These are phyloP conservation scores for Lampris megalopsis DNA, from an alignment of 2,113 vertebrate species.

Conservation along the genomic window DNA sequence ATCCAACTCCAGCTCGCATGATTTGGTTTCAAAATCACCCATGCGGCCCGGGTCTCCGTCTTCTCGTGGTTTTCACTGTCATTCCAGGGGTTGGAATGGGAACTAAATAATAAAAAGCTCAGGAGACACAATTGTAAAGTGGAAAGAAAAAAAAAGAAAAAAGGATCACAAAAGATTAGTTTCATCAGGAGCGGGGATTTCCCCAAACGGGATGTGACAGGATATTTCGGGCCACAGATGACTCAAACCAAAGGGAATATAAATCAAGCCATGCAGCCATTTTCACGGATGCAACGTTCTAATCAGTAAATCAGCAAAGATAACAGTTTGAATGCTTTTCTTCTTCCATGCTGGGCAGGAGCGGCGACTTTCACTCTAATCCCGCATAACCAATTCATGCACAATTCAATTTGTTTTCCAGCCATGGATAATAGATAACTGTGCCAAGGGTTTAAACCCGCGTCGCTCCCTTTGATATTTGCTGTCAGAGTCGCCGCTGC, in stretches of 20 bases:
- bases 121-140: conserved; percentile 39
- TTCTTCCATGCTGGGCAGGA: too few relatives aligned
- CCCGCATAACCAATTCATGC: too few relatives aligned
- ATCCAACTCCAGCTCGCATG: not conserved
- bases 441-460: conserved; percentile 25
- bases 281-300: conserved; percentile 53
- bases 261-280: conserved; percentile 38
- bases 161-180: conserved; percentile 49
- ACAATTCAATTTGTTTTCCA: too few relatives aligned
- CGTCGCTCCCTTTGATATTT: conserved; percentile 33
- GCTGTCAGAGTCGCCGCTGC: conserved; percentile 41
- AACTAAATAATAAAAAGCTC: conserved; percentile 25
- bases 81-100: conserved; percentile 41
- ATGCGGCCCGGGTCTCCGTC: conserved; percentile 25
- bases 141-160: conserved; percentile 33
- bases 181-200: conserved; percentile 27
- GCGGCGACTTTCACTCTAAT: too few relatives aligned
- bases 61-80: conserved; percentile 7
- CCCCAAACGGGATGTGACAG: conserved; percentile 47
- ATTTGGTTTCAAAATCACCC: not conserved
- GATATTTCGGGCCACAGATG: conserved; percentile 16
- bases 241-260: conserved; percentile 22
- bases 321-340: conserved; percentile 46
- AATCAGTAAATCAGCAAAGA: conserved; percentile 54
- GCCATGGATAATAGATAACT: conserved; percentile 42